Percentiles rank a stretch among this genome's conserved stretches.
phyloP scores from a whole-genome alignment of 2,888 invertebrate species.

The Aphidius colemani region DNA sequence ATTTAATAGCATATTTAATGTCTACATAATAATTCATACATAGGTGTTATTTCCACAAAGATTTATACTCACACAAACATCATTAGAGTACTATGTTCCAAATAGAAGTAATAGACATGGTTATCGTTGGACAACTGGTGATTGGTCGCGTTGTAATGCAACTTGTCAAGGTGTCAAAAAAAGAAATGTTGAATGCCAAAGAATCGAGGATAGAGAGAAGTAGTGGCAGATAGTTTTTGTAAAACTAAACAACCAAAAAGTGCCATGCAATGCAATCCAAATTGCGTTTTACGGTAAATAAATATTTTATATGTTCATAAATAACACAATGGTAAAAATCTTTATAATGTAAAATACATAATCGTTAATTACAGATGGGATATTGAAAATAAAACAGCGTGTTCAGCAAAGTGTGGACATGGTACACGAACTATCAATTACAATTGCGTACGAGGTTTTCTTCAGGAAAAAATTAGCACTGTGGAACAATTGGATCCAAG shows the following conservation, averaged over 20 bases:
- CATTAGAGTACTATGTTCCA: slow-evolving; percentile 69
- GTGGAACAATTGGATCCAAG: slow-evolving; percentile 40
- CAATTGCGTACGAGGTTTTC: slow-evolving; percentile 59
- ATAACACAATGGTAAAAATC: too few species aligned
- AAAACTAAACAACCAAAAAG: slow-evolving; percentile 60
- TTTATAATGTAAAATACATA: too few species aligned
- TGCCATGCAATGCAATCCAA: slow-evolving; percentile 65
- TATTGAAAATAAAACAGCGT: slow-evolving; percentile 65
- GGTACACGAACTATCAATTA: slow-evolving; percentile 67
- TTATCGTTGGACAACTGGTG: slow-evolving; percentile 65
- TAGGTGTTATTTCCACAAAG: slow-evolving; percentile 69
- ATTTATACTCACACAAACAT: slow-evolving; percentile 70
- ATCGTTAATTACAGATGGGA: slow-evolving; percentile 62
- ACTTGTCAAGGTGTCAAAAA: slow-evolving; percentile 66
- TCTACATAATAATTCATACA: neutral
- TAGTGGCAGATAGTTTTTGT: slow-evolving; percentile 63
- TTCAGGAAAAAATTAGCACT: too few species aligned
- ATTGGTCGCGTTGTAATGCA: slow-evolving; percentile 68
- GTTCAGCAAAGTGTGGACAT: slow-evolving; percentile 73
- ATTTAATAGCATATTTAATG: neutral
- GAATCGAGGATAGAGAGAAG: slow-evolving; percentile 60
- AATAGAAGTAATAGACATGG: slow-evolving; percentile 51
- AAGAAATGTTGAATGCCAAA: slow-evolving; percentile 63
- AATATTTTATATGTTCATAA: too few species aligned
- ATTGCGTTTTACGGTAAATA: slow-evolving; percentile 66